A percentile compares a stretch with the other conserved stretches of the same genome.
Evolutionary conservation across 2,113 vertebrate species (phyloP).

Genomic region (Pavo muticus): DNA sequence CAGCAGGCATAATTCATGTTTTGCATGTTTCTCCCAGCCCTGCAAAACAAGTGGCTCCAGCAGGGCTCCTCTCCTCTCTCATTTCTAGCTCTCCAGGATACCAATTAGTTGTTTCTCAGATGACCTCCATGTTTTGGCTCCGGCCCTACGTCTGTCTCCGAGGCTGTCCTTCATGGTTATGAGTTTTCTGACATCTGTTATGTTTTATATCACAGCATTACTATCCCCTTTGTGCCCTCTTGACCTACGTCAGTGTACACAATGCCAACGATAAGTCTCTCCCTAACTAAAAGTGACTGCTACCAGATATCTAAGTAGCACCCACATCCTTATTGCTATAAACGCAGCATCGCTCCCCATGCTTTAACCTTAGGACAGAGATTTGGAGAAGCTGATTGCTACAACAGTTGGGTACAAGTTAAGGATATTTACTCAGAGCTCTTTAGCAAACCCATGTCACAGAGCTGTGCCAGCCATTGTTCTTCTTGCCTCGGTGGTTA

Average conservation of each 20-base stretch:
- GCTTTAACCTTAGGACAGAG: not conserved
- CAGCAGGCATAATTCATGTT: not conserved
- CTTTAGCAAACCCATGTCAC: not conserved
- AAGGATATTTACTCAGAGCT: not conserved
- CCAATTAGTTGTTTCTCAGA: slow-evolving; percentile 56
- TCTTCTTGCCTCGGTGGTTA: not conserved
- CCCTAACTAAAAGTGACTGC: slow-evolving; percentile 36
- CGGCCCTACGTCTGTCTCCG: slow-evolving; percentile 38
- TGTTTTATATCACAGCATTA: slow-evolving; percentile 49
- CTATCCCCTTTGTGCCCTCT: slow-evolving; percentile 51
- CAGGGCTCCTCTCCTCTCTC: not conserved
- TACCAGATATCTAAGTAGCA: not conserved
- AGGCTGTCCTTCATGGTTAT: slow-evolving; percentile 48
- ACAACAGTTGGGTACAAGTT: not conserved
- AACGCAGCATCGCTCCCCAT: fast-evolving
- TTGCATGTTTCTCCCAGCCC: not conserved
- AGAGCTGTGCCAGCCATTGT: not conserved
- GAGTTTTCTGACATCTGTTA: slow-evolving; percentile 75
- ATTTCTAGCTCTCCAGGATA: slow-evolving; percentile 54
- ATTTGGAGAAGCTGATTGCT: not conserved
- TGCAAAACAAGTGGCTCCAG: not conserved
- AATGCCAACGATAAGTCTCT: slow-evolving; percentile 15
- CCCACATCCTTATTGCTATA: fast-evolving
- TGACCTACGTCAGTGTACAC: not conserved
- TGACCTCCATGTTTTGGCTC: slow-evolving; percentile 68